These are phyloP conservation scores for Heterodera filipjevi DNA, from an alignment of 2,888 invertebrate genomes.

Conservation along the genomic window DNA sequence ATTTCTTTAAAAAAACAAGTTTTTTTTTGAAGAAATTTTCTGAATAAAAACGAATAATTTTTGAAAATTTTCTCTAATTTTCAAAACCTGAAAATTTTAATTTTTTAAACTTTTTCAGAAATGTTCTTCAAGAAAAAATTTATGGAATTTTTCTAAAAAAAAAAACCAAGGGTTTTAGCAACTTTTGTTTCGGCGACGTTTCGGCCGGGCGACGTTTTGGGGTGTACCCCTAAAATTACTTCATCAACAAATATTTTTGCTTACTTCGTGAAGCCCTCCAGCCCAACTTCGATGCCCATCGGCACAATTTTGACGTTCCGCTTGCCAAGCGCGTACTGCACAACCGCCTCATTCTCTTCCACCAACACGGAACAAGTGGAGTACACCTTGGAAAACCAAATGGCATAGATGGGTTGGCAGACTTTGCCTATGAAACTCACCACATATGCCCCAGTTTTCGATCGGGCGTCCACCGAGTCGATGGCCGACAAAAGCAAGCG, in stretches of 20 bases:
- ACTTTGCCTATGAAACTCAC: slow-evolving; percentile 69
- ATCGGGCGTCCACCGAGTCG: slow-evolving; percentile 89
- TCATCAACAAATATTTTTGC: slow-evolving; percentile 14
- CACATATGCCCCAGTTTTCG: slow-evolving; percentile 87
- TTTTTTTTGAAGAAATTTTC: too few species aligned
- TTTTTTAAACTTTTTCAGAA: too few species aligned
- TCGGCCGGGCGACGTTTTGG: background rate
- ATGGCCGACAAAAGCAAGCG: slow-evolving; percentile 92
- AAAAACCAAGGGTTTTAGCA: background rate
- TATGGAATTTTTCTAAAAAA: too few species aligned
- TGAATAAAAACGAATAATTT: too few species aligned
- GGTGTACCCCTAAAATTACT: background rate
- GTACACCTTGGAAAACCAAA: slow-evolving; percentile 3
- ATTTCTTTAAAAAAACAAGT: too few species aligned
- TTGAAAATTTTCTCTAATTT: too few species aligned
- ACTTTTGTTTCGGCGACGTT: background rate
- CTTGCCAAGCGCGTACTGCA: slow-evolving; percentile 90
- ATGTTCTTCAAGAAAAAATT: too few species aligned
- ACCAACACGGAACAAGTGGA: slow-evolving; percentile 96
- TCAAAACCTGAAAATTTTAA: too few species aligned
- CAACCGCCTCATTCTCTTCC: slow-evolving; percentile 97
- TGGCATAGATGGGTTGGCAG: too few species aligned
- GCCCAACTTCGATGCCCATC: slow-evolving; percentile 91
- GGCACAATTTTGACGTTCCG: slow-evolving; percentile 87
- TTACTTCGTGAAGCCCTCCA: slow-evolving; percentile 87